Percentiles rank a stretch among this genome's conserved stretches.
phyloP scores from a whole-genome alignment of 2,797 vertebrate genomes.

The Sandelia bainsii region DNA sequence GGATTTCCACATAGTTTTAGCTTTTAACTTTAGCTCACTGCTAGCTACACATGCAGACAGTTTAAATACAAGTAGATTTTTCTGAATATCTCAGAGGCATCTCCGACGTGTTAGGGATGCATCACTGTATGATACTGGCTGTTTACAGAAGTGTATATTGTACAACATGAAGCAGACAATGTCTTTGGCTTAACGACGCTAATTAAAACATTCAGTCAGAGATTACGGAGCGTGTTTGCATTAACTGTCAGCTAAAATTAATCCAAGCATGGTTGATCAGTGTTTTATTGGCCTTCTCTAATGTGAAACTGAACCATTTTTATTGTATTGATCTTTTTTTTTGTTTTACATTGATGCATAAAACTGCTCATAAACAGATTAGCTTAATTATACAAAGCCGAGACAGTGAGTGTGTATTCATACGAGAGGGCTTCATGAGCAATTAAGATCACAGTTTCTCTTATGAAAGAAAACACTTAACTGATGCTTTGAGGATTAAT shows the following conservation, averaged over 20 bases:
- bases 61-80: too few species aligned
- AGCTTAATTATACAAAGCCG: neutral
- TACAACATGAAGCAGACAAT: neutral
- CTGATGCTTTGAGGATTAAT: slow-evolving; percentile 12
- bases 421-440: neutral
- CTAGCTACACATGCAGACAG: too few species aligned
- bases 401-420: neutral
- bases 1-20: too few species aligned
- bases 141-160: neutral
- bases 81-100: neutral
- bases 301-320: neutral
- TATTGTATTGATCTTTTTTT: neutral
- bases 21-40: too few species aligned
- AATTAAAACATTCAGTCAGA: slow-evolving; percentile 31
- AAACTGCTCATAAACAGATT: slow-evolving; percentile 9
- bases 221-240: slow-evolving; percentile 18
- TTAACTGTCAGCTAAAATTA: slow-evolving; percentile 14
- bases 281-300: slow-evolving; percentile 12
- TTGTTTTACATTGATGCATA: neutral
- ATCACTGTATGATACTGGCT: neutral
- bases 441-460: neutral
- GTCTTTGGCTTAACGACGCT: slow-evolving; percentile 7
- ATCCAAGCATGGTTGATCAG: neutral
- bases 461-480: slow-evolving; percentile 2
- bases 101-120: neutral